Conservation (phyloP, 2,113 vertebrate genomes). For the Corythaeola cristata region DNA sequence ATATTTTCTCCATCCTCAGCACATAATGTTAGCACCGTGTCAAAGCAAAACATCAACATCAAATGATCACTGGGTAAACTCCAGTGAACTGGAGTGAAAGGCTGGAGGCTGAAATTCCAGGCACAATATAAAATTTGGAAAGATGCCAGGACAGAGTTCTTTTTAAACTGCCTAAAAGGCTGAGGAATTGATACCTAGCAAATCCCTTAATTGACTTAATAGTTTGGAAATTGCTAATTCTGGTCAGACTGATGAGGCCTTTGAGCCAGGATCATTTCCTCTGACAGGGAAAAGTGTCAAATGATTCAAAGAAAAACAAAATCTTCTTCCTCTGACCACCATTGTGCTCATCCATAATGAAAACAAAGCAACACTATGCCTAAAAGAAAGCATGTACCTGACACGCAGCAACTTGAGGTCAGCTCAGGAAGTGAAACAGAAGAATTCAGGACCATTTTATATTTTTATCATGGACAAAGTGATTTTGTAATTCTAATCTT, state of each 20-base stretch:
- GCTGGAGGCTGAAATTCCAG: slow-evolving; percentile 65
- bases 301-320: slow-evolving; percentile 41
- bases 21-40: slow-evolving; percentile 72
- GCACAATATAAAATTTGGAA: slow-evolving; percentile 60
- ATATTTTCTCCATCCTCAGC: slow-evolving; percentile 71
- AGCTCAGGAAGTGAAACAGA: background rate
- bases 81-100: slow-evolving; percentile 55
- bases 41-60: slow-evolving; percentile 70
- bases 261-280: slow-evolving; percentile 56
- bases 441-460: background rate
- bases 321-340: slow-evolving; percentile 18
- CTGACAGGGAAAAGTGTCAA: slow-evolving; percentile 35
- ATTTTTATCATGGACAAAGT: background rate
- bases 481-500: background rate
- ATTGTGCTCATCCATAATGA: slow-evolving; percentile 22
- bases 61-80: slow-evolving; percentile 56
- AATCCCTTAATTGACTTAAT: slow-evolving; percentile 36
- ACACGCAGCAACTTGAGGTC: background rate
- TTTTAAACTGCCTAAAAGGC: slow-evolving; percentile 40
- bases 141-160: slow-evolving; percentile 2
- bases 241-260: slow-evolving; percentile 49
- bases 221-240: slow-evolving; percentile 46
- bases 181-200: slow-evolving; percentile 45
- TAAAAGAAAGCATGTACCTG: slow-evolving; percentile 10
- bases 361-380: slow-evolving; percentile 9